Percentiles rank a stretch among this genome's conserved stretches.
Evolutionary conservation across 30 jellyfish, hydroid and myxozoan species (phyloP).

Genomic region (Nemopilema nomurai): DNA sequence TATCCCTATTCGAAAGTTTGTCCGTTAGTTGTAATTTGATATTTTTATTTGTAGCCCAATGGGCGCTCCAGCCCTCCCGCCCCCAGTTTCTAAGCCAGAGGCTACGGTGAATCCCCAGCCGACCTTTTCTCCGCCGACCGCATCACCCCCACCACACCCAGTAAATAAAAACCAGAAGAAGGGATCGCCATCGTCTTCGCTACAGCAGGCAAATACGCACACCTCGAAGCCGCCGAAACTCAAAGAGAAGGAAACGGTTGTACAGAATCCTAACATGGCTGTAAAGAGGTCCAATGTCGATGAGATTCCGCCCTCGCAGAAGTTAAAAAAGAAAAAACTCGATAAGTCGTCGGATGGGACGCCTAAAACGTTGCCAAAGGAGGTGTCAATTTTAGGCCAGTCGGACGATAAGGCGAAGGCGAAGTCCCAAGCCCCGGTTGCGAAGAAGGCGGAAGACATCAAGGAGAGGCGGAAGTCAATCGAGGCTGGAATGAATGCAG

Average conservation of each 20-base stretch:
- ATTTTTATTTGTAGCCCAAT: constrained; percentile 32
- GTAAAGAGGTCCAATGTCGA: constrained; percentile 67
- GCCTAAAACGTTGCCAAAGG: constrained; percentile 56
- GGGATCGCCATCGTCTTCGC: constrained; percentile 59
- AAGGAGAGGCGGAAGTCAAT: constrained; percentile 75
- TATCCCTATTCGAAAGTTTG: no score
- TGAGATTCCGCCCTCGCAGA: constrained; percentile 44
- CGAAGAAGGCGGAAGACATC: constrained; percentile 47
- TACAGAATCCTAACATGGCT: constrained; percentile 35
- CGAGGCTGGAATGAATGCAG: constrained; percentile 34
- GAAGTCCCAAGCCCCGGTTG: constrained; percentile 18
- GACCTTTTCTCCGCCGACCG: constrained; percentile 60
- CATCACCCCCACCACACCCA: constrained; percentile 57
- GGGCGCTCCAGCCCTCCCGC: constrained; percentile 60
- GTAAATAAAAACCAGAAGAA: constrained; percentile 41
- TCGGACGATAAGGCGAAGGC: constrained; percentile 64
- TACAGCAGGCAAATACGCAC: constrained; percentile 22
- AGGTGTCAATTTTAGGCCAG: constrained; percentile 73
- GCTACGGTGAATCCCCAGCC: constrained; percentile 45
- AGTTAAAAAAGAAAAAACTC: constrained; percentile 78
- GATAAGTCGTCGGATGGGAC: constrained; percentile 56
- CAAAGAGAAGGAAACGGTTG: constrained; percentile 53
- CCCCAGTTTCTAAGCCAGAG: constrained; percentile 64
- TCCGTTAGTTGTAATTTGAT: background rate
- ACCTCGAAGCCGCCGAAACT: constrained; percentile 55